These are phyloP conservation scores for Heptranchias perlo DNA, from an alignment of 2,113 vertebrate species.

Conservation along the genomic window DNA sequence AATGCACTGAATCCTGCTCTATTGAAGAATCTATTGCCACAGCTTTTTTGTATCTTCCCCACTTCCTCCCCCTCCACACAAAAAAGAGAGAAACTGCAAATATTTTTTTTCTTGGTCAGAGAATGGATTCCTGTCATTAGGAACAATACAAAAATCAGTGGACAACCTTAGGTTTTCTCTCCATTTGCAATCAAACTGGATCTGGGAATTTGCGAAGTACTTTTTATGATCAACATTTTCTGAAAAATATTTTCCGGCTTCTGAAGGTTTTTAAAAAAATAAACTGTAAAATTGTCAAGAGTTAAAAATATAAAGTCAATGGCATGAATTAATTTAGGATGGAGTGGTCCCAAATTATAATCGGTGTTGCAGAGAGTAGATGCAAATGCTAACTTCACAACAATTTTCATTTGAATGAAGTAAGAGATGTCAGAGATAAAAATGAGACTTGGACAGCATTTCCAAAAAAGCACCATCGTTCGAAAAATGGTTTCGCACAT, in stretches of 20 bases:
- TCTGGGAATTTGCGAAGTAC: not conserved
- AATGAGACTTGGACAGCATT: not conserved
- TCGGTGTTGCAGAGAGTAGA: not conserved
- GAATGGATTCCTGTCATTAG: not conserved
- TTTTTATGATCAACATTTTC: not conserved
- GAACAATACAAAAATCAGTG: not conserved
- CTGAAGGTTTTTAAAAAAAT: not conserved
- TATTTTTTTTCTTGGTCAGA: not conserved
- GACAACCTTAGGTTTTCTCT: not conserved
- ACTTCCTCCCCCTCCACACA: not conserved
- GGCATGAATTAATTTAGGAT: not conserved
- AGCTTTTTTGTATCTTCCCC: not conserved
- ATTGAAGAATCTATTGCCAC: not conserved
- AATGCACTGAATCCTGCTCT: slow-evolving; percentile 22
- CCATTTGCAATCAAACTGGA: not conserved
- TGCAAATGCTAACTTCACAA: not conserved
- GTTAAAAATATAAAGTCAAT: not conserved
- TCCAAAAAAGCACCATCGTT: not conserved
- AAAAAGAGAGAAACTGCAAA: not conserved
- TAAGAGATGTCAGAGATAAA: not conserved
- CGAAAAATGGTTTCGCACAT: not conserved
- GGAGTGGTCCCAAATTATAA: not conserved
- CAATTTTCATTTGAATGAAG: not conserved
- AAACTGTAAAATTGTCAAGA: not conserved
- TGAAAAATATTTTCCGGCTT: not conserved